Evolutionary conservation across 2,888 invertebrate genomes (phyloP).

Genomic region (Drosophila peninsularis): DNA sequence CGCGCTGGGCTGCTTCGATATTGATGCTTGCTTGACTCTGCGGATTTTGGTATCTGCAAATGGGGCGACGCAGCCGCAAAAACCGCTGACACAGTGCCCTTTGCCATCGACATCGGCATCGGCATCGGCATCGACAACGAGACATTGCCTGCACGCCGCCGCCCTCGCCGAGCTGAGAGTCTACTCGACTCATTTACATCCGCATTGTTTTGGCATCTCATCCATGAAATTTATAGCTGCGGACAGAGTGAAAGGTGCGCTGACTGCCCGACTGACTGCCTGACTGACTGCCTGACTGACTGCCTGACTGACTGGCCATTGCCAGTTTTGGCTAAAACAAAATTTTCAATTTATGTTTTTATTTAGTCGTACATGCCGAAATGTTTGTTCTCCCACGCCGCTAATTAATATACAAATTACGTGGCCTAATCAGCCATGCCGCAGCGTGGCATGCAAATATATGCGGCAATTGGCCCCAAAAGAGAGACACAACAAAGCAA

Average conservation of each 20-base stretch:
- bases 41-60: conserved; percentile 33
- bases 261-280: background rate
- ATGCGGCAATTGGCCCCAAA: conserved; percentile 58
- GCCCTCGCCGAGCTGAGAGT: background rate
- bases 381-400: conserved; percentile 57
- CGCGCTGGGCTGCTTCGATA: conserved; percentile 19
- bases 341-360: conserved; percentile 56
- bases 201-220: conserved; percentile 69
- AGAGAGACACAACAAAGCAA: background rate
- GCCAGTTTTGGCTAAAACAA: background rate
- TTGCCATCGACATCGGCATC: conserved; percentile 54
- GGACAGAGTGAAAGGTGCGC: conserved; percentile 66
- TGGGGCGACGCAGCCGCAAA: conserved; percentile 45
- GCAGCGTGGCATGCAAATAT: conserved; percentile 50
- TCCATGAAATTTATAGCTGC: conserved; percentile 57
- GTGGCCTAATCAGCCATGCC: conserved; percentile 55
- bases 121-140: background rate
- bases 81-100: conserved; percentile 77
- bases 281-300: background rate
- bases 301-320: background rate
- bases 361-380: conserved; percentile 38
- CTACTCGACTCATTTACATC: conserved; percentile 70
- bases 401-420: conserved; percentile 73
- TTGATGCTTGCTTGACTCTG: conserved; percentile 44
- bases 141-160: background rate